Evolutionary conservation across 2,113 vertebrate species (phyloP).

Genomic region (Entomyzon cyanotis): DNA sequence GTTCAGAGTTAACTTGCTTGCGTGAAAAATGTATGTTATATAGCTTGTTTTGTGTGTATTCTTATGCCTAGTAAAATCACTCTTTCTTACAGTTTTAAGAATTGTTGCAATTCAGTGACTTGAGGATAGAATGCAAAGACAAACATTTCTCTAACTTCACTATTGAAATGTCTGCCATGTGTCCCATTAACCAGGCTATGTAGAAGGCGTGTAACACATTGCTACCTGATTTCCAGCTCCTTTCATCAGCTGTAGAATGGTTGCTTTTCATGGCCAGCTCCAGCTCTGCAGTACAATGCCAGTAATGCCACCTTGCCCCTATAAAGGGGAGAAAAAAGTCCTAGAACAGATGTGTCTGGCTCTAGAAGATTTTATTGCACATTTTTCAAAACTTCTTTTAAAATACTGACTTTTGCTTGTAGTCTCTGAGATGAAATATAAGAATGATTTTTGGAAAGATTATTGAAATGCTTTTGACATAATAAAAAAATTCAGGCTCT

Average conservation of each 20-base stretch:
- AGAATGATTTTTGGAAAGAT: neutral
- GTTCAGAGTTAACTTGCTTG: constrained; percentile 70
- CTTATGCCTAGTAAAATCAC: constrained; percentile 29
- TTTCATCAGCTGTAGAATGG: neutral
- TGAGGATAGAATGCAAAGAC: constrained; percentile 8
- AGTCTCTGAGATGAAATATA: neutral
- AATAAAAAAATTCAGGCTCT: neutral
- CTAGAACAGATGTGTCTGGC: neutral
- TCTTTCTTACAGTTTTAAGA: constrained; percentile 28
- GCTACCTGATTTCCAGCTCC: neutral
- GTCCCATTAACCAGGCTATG: neutral
- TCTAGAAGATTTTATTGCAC: neutral
- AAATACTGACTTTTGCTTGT: neutral
- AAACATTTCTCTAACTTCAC: neutral
- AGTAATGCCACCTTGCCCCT: neutral
- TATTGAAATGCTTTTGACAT: neutral
- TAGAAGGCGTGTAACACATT: neutral
- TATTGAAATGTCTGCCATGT: neutral
- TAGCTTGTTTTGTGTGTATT: constrained; percentile 59
- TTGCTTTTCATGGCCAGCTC: neutral
- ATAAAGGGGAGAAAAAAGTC: neutral
- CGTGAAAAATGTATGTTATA: constrained; percentile 57
- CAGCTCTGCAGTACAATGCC: neutral
- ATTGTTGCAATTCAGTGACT: constrained; percentile 16
- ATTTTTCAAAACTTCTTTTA: neutral